These are phyloP conservation scores for Argyra leucocephala DNA, from an alignment of 2,888 invertebrate species.

Conservation along the genomic window DNA sequence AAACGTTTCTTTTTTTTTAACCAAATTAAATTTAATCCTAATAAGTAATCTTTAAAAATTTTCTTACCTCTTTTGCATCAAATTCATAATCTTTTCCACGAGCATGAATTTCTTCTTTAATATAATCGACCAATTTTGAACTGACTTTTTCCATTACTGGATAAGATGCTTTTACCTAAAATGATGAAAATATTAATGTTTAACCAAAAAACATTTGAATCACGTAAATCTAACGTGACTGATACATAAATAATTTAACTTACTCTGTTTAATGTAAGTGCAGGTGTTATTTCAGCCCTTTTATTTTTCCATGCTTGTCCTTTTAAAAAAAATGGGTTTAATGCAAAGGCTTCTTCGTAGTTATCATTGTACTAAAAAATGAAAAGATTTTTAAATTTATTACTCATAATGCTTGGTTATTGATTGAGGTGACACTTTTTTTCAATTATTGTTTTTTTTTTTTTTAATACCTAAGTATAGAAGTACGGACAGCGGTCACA, in stretches of 20 bases:
- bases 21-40: no score
- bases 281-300: slow-evolving; percentile 45
- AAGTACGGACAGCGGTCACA: no score
- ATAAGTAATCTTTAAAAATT: no score
- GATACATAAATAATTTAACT: slow-evolving; percentile 15
- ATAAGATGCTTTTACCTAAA: slow-evolving; percentile 39
- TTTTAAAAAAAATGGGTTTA: slow-evolving; percentile 45
- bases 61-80: slow-evolving; percentile 33
- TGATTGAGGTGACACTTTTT: no score
- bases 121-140: slow-evolving; percentile 34
- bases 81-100: slow-evolving; percentile 19
- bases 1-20: no score
- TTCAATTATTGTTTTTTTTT: no score
- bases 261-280: slow-evolving; percentile 46
- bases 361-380: no score
- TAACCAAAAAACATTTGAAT: no score
- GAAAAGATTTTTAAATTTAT: background rate
- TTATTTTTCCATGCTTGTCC: slow-evolving; percentile 46
- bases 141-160: slow-evolving; percentile 38
- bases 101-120: slow-evolving; percentile 28
- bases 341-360: slow-evolving; percentile 28
- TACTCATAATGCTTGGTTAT: no score
- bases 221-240: no score
- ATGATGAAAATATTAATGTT: background rate
- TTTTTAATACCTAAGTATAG: no score